Percentiles rank a stretch among this genome's conserved stretches.
Conservation (phyloP, 2,888 invertebrate species). For the Gasteruption jaculator region DNA sequence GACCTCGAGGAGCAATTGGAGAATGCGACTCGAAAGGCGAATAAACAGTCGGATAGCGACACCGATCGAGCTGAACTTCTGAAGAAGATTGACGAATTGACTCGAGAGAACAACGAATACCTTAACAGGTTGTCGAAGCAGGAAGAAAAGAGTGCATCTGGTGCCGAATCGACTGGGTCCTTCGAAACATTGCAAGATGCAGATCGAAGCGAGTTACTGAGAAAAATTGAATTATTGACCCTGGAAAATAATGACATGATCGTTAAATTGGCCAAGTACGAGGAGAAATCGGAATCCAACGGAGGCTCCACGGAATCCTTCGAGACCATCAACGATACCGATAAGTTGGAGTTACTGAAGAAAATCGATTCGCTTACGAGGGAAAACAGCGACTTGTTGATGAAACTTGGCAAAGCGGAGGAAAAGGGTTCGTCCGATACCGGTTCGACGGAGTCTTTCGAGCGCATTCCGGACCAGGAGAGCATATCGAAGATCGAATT, state of each 20-base stretch:
- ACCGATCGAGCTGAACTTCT: conserved; percentile 56
- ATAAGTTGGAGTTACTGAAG: conserved; percentile 37
- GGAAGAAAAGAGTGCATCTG: conserved; percentile 45
- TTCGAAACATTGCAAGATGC: conserved; percentile 36
- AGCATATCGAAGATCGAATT: conserved; percentile 33
- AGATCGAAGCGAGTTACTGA: conserved; percentile 32
- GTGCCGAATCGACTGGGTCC: conserved; percentile 38
- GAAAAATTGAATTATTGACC: conserved; percentile 33
- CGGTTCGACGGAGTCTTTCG: conserved; percentile 48
- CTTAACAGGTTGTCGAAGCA: conserved; percentile 70
- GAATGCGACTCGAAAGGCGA: conserved; percentile 50
- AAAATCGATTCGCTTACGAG: conserved; percentile 40
- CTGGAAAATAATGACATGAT: conserved; percentile 32
- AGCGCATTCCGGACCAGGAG: conserved; percentile 42
- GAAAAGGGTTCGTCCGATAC: conserved; percentile 46
- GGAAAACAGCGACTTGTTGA: conserved; percentile 37
- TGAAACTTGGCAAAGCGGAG: conserved; percentile 39
- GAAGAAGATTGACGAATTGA: conserved; percentile 57
- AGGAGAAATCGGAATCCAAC: conserved; percentile 32
- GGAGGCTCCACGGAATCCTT: conserved; percentile 42
- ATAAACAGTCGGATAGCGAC: conserved; percentile 49
- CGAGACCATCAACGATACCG: conserved; percentile 37
- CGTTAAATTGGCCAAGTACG: conserved; percentile 28
- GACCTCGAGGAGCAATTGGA: conserved; percentile 76
- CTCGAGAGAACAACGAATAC: conserved; percentile 70